Evolutionary conservation across 2,797 vertebrate genomes (phyloP).

Genomic region (Cetoscarus ocellatus): DNA sequence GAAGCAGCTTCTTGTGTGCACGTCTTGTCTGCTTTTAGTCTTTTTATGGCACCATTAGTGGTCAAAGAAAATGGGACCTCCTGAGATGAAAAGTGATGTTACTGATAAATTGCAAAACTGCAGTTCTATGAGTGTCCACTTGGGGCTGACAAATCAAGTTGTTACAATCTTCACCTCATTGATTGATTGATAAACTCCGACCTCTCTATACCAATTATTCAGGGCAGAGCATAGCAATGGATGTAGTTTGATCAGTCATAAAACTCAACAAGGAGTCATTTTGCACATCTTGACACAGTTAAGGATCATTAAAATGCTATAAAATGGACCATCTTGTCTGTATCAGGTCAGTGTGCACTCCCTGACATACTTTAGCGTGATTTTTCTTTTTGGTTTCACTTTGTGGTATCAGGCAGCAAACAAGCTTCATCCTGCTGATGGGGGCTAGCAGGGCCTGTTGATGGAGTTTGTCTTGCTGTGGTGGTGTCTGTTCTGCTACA

Average conservation of each 20-base stretch:
- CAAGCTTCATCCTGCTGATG: slow-evolving; percentile 9
- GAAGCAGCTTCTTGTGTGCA: too few relatives aligned
- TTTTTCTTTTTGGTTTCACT: neutral
- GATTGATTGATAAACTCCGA: too few relatives aligned
- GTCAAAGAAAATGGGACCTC: too few relatives aligned
- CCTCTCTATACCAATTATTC: too few relatives aligned
- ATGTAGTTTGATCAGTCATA: slow-evolving; percentile 10
- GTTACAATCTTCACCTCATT: too few relatives aligned
- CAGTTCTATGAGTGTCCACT: too few relatives aligned
- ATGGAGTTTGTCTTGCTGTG: slow-evolving; percentile 37
- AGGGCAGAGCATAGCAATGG: neutral
- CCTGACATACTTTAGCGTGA: neutral
- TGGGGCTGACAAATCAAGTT: too few relatives aligned
- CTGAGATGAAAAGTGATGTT: too few relatives aligned
- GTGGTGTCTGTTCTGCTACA: slow-evolving; percentile 42
- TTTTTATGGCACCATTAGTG: too few relatives aligned
- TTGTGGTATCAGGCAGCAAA: slow-evolving; percentile 10
- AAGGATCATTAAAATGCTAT: neutral
- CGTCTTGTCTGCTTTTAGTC: too few relatives aligned
- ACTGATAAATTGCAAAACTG: too few relatives aligned
- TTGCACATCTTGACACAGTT: slow-evolving; percentile 8
- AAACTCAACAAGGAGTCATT: slow-evolving; percentile 23
- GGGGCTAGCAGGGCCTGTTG: slow-evolving; percentile 25
- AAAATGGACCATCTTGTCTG: neutral
- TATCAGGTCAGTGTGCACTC: neutral